These are phyloP conservation scores for Erebia ligea DNA, from an alignment of 2,888 invertebrate genomes.

Conservation along the genomic window DNA sequence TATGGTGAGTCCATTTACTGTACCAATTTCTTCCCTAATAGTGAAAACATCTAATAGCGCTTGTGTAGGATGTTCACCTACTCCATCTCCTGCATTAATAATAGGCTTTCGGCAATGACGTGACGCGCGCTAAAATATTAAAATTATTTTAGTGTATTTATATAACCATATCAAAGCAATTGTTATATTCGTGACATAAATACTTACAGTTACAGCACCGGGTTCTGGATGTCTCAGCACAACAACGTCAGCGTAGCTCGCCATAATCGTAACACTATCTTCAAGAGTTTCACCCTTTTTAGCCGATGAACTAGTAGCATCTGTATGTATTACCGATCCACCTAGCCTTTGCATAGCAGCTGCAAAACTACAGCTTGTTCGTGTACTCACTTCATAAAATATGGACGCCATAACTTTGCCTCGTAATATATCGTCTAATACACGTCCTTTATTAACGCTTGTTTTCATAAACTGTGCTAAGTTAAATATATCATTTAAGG, in stretches of 20 bases:
- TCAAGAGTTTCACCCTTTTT: constrained; percentile 98
- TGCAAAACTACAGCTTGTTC: constrained; percentile 97
- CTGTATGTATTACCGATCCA: constrained; percentile 95
- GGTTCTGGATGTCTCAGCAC: constrained; percentile 97
- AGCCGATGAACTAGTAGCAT: constrained; percentile 95
- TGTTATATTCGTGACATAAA: neutral
- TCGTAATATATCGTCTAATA: constrained; percentile 92
- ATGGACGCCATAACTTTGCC: constrained; percentile 98
- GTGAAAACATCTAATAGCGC: constrained; percentile 98
- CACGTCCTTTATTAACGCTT: constrained; percentile 91
- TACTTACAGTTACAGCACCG: constrained; percentile 93
- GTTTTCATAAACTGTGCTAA: constrained; percentile 94
- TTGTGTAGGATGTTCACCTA: constrained; percentile 99
- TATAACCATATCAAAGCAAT: neutral
- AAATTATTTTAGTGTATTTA: neutral
- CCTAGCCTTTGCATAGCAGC: constrained; percentile 98
- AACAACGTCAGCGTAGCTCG: constrained; percentile 96
- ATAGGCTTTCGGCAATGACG: constrained; percentile 93
- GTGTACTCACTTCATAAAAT: constrained; percentile 98
- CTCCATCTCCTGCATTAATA: constrained; percentile 99
- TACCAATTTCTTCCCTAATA: constrained; percentile 99
- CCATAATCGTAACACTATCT: constrained; percentile 93
- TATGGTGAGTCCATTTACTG: constrained; percentile 98
- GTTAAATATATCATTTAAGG: constrained; percentile 96
- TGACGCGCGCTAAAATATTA: constrained; percentile 87